Evolutionary conservation across 2,797 vertebrate genomes (phyloP).

Genomic region (Odontamblyopus rebecca): DNA sequence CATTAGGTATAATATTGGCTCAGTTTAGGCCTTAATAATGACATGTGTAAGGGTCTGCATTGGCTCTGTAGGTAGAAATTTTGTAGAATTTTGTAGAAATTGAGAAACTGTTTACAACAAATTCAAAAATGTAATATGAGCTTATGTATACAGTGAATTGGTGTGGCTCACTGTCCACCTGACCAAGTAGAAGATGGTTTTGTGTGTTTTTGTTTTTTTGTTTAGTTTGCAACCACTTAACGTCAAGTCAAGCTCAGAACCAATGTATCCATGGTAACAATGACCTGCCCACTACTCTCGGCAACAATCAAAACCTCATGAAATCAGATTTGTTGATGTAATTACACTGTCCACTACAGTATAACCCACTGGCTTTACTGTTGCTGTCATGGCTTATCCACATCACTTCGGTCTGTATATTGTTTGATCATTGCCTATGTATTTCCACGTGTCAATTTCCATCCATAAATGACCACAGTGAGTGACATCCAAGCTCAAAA

Average conservation of each 20-base stretch:
- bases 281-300: neutral
- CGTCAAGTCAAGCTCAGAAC: neutral
- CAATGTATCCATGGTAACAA: neutral
- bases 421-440: neutral
- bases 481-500: slow-evolving; percentile 6
- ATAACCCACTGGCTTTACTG: neutral
- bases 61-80: too few species aligned
- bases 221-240: neutral
- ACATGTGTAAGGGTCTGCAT: too few species aligned
- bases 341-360: neutral
- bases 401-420: neutral
- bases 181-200: too few species aligned
- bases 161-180: too few species aligned
- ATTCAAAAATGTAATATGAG: too few species aligned
- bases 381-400: neutral
- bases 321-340: neutral
- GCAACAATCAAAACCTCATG: neutral
- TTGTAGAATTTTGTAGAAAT: too few species aligned
- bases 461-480: slow-evolving; percentile 8
- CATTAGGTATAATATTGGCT: too few species aligned
- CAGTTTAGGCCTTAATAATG: too few species aligned
- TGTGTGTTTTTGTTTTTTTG: too few species aligned
- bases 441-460: slow-evolving; percentile 9
- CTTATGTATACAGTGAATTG: too few species aligned
- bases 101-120: too few species aligned